These are phyloP conservation scores for Stratiomys singularior DNA, from an alignment of 2,888 invertebrate species.

Conservation along the genomic window DNA sequence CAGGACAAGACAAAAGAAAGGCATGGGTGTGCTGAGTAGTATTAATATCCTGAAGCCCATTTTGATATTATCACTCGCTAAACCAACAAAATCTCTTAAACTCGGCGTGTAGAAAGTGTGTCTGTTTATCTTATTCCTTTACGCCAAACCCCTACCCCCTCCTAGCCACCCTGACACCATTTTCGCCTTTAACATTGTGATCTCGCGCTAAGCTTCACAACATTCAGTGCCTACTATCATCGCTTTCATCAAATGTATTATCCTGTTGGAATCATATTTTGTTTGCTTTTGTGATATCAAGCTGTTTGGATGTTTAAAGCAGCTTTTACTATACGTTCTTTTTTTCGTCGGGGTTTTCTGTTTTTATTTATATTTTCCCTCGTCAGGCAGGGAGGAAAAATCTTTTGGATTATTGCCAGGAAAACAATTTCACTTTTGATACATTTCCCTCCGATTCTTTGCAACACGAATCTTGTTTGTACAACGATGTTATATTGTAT, in stretches of 20 bases:
- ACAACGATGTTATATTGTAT: not conserved
- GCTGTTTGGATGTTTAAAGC: not conserved
- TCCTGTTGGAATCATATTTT: slow-evolving; percentile 31
- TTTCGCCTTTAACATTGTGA: not conserved
- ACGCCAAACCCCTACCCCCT: not conserved
- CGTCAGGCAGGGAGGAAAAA: not conserved
- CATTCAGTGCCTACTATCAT: not conserved
- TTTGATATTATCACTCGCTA: slow-evolving; percentile 34
- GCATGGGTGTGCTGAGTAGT: not conserved
- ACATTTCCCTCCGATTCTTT: not conserved
- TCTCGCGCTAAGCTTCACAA: not conserved
- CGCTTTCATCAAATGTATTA: slow-evolving; percentile 22
- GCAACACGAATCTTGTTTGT: not conserved
- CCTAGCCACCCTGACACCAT: not conserved
- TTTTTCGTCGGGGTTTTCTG: not conserved
- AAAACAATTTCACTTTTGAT: slow-evolving; percentile 41
- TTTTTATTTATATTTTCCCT: not conserved
- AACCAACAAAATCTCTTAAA: slow-evolving; percentile 29
- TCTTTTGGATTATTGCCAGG: slow-evolving; percentile 34
- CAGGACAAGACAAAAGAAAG: not conserved
- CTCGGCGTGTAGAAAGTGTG: not conserved
- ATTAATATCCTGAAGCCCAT: slow-evolving; percentile 27
- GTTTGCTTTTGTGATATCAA: slow-evolving; percentile 23
- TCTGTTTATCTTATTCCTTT: slow-evolving; percentile 18
- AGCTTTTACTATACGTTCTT: not conserved